These are phyloP conservation scores for Phataginus tricuspis DNA, from an alignment of 2,797 vertebrate genomes.

Conservation along the genomic window DNA sequence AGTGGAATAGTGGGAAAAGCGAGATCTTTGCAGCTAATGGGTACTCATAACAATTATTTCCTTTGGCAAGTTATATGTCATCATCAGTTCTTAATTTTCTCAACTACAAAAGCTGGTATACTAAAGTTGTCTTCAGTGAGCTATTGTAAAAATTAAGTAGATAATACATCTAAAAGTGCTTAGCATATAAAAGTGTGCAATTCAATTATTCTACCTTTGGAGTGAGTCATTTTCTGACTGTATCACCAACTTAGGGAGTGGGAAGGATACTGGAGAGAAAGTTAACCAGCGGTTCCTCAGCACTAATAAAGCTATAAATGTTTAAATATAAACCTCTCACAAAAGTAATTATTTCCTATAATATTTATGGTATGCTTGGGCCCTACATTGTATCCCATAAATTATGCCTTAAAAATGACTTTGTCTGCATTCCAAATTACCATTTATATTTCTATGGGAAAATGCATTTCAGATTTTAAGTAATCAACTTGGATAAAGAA, in stretches of 20 bases:
- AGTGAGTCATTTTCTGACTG: slow-evolving; percentile 54
- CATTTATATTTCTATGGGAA: slow-evolving; percentile 48
- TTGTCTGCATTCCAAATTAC: slow-evolving; percentile 56
- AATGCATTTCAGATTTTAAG: slow-evolving; percentile 61
- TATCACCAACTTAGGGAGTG: slow-evolving; percentile 41
- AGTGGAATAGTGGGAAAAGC: background rate
- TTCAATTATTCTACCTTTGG: background rate
- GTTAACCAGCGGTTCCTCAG: slow-evolving; percentile 31
- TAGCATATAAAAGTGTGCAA: background rate
- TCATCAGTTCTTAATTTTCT: slow-evolving; percentile 1
- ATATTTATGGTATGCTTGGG: slow-evolving; percentile 56
- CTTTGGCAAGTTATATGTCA: background rate
- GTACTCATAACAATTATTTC: background rate
- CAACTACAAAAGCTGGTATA: background rate
- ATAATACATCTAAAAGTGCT: background rate
- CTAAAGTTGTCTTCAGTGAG: background rate
- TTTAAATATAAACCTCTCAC: slow-evolving; percentile 58
- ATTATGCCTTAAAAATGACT: slow-evolving; percentile 41
- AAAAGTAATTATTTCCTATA: slow-evolving; percentile 62
- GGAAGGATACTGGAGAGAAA: slow-evolving; percentile 31
- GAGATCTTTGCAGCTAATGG: background rate
- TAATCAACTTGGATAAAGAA: slow-evolving; percentile 24
- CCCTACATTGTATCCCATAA: slow-evolving; percentile 28
- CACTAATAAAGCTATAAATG: slow-evolving; percentile 53
- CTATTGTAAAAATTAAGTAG: slow-evolving; percentile 7